phyloP scores from a whole-genome alignment of 2,888 invertebrate genomes.

The Epinotia brunnichana region DNA sequence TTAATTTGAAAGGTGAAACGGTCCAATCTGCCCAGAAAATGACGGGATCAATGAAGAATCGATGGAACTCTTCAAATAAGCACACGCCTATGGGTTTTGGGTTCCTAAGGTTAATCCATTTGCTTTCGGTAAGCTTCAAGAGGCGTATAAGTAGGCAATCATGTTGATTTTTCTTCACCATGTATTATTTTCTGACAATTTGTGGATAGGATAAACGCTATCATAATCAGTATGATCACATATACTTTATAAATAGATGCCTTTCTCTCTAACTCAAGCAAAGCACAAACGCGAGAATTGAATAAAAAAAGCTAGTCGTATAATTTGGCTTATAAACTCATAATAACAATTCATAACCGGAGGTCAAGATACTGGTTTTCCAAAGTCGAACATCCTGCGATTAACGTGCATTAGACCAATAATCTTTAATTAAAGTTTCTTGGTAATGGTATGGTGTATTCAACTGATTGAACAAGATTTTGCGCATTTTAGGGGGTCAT shows the following conservation, averaged over 20 bases:
- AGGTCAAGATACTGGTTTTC: no score
- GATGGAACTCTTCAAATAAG: background rate
- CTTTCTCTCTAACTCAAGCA: no score
- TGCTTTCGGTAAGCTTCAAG: background rate
- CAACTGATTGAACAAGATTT: slow-evolving; percentile 11
- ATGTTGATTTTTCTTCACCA: no score
- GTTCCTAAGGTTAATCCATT: no score
- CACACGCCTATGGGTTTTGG: no score
- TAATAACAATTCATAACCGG: no score
- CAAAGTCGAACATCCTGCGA: no score
- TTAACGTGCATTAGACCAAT: no score
- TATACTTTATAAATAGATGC: no score
- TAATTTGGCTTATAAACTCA: no score
- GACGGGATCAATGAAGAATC: background rate
- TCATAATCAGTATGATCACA: background rate
- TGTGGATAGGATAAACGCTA: background rate
- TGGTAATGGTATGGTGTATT: slow-evolving; percentile 6
- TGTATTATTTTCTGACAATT: background rate
- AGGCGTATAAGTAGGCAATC: background rate
- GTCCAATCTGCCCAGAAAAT: background rate
- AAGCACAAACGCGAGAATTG: no score
- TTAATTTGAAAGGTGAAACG: background rate
- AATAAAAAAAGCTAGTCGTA: no score
- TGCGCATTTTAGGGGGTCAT: slow-evolving; percentile 27
- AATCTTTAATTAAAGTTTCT: background rate